These are phyloP conservation scores for Drosophila recens DNA, from an alignment of 2,888 invertebrate species.

Conservation along the genomic window DNA sequence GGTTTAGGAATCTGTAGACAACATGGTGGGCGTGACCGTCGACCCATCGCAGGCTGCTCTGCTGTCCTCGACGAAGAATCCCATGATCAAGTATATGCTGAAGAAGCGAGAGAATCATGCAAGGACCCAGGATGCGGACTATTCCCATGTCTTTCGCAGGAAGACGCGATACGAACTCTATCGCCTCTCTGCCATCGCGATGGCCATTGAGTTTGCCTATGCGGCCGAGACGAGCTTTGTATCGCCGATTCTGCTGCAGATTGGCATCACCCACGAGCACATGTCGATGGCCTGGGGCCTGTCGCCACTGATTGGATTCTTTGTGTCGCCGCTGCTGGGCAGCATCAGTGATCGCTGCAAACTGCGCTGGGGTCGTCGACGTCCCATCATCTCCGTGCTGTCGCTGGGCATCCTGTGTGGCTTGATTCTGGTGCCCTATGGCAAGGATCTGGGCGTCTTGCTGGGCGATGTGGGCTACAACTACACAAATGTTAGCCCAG, in stretches of 20 bases:
- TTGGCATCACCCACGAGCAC: conserved; percentile 87
- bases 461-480: conserved; percentile 84
- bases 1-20: conserved; percentile 24
- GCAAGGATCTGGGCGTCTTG: conserved; percentile 86
- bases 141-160: conserved; percentile 85
- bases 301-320: conserved; percentile 85
- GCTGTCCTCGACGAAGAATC: conserved; percentile 79
- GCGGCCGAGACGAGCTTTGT: conserved; percentile 90
- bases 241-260: conserved; percentile 87
- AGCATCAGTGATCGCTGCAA: conserved; percentile 88
- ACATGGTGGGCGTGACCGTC: conserved; percentile 83
- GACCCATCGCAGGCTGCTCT: conserved; percentile 67
- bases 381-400: conserved; percentile 87
- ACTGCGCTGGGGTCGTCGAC: conserved; percentile 86
- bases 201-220: conserved; percentile 89
- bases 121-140: conserved; percentile 82
- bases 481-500: background rate
- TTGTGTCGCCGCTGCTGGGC: conserved; percentile 86
- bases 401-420: conserved; percentile 87
- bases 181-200: conserved; percentile 83
- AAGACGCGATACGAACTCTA: conserved; percentile 83
- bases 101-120: conserved; percentile 84
- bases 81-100: conserved; percentile 84
- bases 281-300: conserved; percentile 87
- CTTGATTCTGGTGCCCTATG: conserved; percentile 87